Conservation (phyloP, 2,888 invertebrate species). For the Pelosia muscerda region DNA sequence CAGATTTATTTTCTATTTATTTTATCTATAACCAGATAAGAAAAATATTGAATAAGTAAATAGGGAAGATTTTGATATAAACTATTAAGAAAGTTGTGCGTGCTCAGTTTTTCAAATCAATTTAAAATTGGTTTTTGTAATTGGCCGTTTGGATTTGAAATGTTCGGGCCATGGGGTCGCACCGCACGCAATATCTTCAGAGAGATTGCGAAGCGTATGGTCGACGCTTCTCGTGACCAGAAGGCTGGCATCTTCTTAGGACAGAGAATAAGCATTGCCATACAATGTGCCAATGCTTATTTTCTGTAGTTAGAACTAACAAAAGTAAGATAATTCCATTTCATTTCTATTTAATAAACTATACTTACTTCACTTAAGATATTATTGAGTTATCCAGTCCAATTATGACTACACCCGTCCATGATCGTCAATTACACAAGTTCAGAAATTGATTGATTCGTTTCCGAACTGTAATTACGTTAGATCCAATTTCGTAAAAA, state of each 20-base stretch:
- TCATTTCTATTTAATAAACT: conserved; percentile 11
- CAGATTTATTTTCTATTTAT: conserved; percentile 6
- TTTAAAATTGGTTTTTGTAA: no score
- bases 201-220: no score
- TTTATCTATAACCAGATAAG: neutral
- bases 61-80: neutral
- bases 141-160: no score
- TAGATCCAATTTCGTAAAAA: conserved; percentile 20
- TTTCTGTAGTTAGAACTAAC: no score
- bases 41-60: neutral
- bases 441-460: conserved; percentile 28
- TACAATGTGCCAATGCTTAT: no score
- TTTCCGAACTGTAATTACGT: conserved; percentile 23
- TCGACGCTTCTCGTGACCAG: no score
- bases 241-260: no score
- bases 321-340: neutral
- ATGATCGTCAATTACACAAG: conserved; percentile 19
- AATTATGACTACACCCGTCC: conserved; percentile 11
- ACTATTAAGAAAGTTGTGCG: no score
- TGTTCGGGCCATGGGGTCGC: no score
- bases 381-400: conserved; percentile 23
- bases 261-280: no score
- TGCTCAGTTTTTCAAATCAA: no score
- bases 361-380: conserved; percentile 6
- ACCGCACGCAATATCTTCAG: no score